Percentiles rank a stretch among this genome's conserved stretches.
Conservation (phyloP, 92 coral and sea anemone species). For the Phenganax marumi region DNA sequence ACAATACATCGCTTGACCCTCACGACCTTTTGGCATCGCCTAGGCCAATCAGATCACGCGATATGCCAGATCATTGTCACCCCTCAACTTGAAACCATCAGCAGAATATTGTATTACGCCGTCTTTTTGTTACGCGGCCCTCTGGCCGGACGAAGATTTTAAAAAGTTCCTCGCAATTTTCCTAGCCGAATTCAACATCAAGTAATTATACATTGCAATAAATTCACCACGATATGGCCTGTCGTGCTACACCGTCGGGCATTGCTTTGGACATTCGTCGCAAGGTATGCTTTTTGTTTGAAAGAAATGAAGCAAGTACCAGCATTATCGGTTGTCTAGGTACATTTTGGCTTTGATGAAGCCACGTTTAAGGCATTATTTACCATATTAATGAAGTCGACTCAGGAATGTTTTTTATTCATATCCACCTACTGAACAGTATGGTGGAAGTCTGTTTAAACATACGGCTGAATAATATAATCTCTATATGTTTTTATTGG, state of each 20-base stretch:
- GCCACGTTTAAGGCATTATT: background rate
- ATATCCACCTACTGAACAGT: background rate
- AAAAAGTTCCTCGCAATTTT: background rate
- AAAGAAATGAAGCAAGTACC: background rate
- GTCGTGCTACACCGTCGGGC: slow-evolving; percentile 36
- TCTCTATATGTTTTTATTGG: background rate
- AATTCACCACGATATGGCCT: background rate
- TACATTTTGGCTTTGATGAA: background rate
- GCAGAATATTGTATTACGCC: background rate
- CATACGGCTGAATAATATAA: background rate
- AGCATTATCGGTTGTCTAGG: background rate
- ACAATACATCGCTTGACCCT: slow-evolving; percentile 1
- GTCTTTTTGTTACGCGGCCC: background rate
- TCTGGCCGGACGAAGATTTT: background rate
- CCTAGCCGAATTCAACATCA: background rate
- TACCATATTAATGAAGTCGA: no score
- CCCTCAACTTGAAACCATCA: slow-evolving; percentile 27
- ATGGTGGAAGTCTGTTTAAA: background rate
- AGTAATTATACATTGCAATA: background rate
- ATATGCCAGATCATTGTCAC: background rate
- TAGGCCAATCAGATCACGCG: slow-evolving; percentile 19
- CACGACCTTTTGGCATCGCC: background rate
- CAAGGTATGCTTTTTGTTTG: background rate
- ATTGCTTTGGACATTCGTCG: slow-evolving; percentile 40
- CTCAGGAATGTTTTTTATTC: no score